Evolutionary conservation across 1,140 invertebrate species (phyloP).

Genomic region (Ceratina calcarata): DNA sequence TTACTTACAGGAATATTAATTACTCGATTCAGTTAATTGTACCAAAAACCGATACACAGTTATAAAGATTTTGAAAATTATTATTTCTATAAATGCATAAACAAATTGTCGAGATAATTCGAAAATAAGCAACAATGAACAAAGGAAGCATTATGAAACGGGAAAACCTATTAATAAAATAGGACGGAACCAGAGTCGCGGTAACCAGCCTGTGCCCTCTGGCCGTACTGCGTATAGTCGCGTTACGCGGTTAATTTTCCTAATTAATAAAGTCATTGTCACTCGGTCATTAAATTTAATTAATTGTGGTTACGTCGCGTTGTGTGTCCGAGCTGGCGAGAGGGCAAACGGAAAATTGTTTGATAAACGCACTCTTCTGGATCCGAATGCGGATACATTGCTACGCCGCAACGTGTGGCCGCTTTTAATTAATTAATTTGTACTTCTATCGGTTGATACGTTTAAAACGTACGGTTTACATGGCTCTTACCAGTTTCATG

Average conservation of each 20-base stretch:
- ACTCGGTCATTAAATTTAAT: constrained; percentile 52
- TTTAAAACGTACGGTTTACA: constrained; percentile 25
- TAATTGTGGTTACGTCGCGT: constrained; percentile 41
- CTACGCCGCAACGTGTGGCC: too few species aligned
- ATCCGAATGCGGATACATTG: too few species aligned
- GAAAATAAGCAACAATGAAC: constrained; percentile 15
- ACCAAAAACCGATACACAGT: too few species aligned
- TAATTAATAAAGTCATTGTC: constrained; percentile 54
- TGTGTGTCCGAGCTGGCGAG: constrained; percentile 9
- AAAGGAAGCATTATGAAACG: constrained; percentile 14
- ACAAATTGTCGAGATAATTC: neutral
- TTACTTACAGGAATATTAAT: too few species aligned
- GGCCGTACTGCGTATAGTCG: neutral
- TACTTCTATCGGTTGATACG: neutral
- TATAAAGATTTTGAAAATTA: too few species aligned
- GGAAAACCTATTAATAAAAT: constrained; percentile 30
- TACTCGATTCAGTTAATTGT: too few species aligned
- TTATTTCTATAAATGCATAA: too few species aligned
- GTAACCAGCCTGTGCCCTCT: neutral
- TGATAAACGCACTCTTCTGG: constrained; percentile 44
- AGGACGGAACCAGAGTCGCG: neutral
- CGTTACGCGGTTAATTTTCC: constrained; percentile 53
- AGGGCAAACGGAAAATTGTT: constrained; percentile 44
- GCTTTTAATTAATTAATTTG: constrained; percentile 45
- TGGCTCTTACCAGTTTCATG: neutral